Conservation (phyloP, 2,113 vertebrate species). For the Hepsetus odoe region DNA sequence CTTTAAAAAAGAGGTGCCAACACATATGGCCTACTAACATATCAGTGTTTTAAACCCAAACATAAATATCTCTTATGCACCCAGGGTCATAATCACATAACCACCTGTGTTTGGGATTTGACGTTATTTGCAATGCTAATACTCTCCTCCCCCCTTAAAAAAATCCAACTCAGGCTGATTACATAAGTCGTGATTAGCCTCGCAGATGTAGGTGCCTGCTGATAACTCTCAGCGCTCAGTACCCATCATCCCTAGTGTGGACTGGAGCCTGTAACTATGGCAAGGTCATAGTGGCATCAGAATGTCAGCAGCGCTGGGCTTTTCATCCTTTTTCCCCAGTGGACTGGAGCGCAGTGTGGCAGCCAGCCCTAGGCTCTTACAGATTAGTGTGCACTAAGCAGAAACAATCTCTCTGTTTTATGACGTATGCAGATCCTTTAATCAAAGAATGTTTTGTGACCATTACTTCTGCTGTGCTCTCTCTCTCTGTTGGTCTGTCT, state of each 20-base stretch:
- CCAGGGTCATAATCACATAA: not conserved
- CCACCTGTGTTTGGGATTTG: not conserved
- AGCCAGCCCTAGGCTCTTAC: conserved; percentile 3
- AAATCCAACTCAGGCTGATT: conserved; percentile 3
- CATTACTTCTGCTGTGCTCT: not conserved
- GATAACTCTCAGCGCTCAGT: conserved; percentile 13
- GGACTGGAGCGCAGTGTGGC: conserved; percentile 1
- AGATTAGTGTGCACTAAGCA: not conserved
- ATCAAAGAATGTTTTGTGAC: not conserved
- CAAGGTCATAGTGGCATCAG: conserved; percentile 27
- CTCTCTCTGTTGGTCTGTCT: not conserved
- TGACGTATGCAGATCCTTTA: not conserved
- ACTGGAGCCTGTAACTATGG: conserved; percentile 22
- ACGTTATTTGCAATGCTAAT: not conserved
- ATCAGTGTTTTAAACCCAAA: not conserved
- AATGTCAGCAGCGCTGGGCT: conserved; percentile 20
- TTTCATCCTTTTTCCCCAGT: conserved; percentile 10
- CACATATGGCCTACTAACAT: not conserved
- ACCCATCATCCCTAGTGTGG: not conserved
- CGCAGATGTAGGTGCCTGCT: conserved; percentile 25
- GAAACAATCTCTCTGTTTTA: not conserved
- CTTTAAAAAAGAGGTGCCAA: not conserved
- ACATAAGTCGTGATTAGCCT: conserved; percentile 35
- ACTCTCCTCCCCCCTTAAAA: not conserved
- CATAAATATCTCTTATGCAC: not conserved